Evolutionary conservation across 2,888 invertebrate species (phyloP).

Genomic region (Heteromyza rotundicornis): DNA sequence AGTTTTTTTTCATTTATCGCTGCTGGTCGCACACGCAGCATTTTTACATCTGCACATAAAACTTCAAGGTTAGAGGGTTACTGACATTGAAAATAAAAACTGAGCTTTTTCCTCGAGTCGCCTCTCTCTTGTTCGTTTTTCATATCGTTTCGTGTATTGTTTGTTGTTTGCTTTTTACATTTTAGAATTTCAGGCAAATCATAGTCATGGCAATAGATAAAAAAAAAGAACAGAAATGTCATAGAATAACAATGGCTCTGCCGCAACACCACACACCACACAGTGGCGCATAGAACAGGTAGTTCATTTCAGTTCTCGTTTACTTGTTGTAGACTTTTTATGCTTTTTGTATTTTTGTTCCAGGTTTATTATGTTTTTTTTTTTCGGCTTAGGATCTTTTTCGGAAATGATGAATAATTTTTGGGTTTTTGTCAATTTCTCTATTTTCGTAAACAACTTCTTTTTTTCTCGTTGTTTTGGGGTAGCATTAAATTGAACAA

Average conservation of each 20-base stretch:
- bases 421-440: conserved; percentile 39
- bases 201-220: conserved; percentile 6
- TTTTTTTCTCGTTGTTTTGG: conserved; percentile 1
- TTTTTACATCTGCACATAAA: conserved; percentile 42
- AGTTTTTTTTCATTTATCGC: not conserved
- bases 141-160: conserved; percentile 9
- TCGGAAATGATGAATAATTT: conserved; percentile 45
- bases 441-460: conserved; percentile 55
- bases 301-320: not conserved
- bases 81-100: conserved; percentile 53
- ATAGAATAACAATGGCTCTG: conserved; percentile 22
- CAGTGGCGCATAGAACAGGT: not conserved
- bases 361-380: too few relatives aligned
- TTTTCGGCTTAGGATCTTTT: too few relatives aligned
- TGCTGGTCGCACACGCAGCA: conserved; percentile 9
- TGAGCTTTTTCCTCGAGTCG: conserved; percentile 35
- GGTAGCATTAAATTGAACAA: not conserved
- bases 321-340: not conserved
- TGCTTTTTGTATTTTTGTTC: not conserved
- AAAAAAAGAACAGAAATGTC: too few relatives aligned
- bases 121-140: conserved; percentile 9
- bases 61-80: conserved; percentile 60
- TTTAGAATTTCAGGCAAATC: conserved; percentile 1
- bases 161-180: conserved; percentile 31
- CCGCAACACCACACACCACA: not conserved